phyloP scores from a whole-genome alignment of 37 sponge, comb jelly and placozoan species.

The Bolinopsis microptera region DNA sequence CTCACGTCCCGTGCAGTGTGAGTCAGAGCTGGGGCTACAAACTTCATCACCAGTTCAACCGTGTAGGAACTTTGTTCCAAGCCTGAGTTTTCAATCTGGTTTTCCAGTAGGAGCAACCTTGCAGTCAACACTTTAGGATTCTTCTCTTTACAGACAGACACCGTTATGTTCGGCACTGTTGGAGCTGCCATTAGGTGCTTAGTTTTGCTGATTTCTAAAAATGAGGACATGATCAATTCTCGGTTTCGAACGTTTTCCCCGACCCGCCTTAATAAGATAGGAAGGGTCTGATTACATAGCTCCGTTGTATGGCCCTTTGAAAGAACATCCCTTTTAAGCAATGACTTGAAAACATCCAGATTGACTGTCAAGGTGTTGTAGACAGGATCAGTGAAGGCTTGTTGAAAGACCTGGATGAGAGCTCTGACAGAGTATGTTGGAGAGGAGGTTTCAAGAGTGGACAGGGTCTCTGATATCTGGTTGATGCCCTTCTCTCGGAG shows the following conservation, averaged over 20 bases:
- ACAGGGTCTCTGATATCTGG: not conserved
- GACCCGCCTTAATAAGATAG: not conserved
- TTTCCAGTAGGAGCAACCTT: slow-evolving; percentile 12
- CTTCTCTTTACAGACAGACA: slow-evolving; percentile 28
- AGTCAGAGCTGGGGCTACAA: slow-evolving; percentile 65
- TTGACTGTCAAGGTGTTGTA: not conserved
- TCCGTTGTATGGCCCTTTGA: not conserved
- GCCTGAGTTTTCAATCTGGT: not conserved
- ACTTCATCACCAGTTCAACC: slow-evolving; percentile 63
- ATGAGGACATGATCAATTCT: not conserved
- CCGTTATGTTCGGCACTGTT: not conserved
- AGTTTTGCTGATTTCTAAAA: not conserved
- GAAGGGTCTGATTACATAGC: not conserved
- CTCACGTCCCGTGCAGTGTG: slow-evolving; percentile 72
- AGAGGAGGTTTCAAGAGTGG: not conserved
- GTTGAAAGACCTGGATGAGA: slow-evolving; percentile 65
- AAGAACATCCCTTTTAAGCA: not conserved
- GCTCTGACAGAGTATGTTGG: slow-evolving; percentile 61
- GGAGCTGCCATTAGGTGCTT: not conserved
- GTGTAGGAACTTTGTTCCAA: not conserved
- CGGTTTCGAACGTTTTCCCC: not conserved
- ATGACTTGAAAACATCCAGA: slow-evolving; percentile 3
- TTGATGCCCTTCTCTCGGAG: slow-evolving; percentile 69
- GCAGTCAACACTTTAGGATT: slow-evolving; percentile 25
- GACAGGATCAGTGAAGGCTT: slow-evolving; percentile 70